phyloP scores from a whole-genome alignment of 2,888 invertebrate species.

The Alsophila aescularia region DNA sequence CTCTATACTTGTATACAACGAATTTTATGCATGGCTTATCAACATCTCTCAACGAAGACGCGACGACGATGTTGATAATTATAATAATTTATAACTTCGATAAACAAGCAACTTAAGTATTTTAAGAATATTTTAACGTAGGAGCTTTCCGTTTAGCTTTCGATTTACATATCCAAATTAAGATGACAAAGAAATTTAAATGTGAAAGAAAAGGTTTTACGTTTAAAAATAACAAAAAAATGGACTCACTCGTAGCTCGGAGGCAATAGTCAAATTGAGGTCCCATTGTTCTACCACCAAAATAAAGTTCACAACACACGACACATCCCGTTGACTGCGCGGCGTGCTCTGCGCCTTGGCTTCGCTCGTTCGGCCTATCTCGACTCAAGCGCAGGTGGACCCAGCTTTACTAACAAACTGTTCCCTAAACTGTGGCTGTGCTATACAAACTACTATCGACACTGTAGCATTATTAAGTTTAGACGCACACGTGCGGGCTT shows the following conservation, averaged over 20 bases:
- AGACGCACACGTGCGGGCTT: constrained; percentile 72
- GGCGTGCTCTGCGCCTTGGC: constrained; percentile 61
- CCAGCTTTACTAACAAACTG: constrained; percentile 21
- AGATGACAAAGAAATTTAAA: neutral
- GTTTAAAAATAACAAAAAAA: neutral
- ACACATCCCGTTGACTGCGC: constrained; percentile 77
- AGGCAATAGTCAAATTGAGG: constrained; percentile 81
- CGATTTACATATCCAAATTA: constrained; percentile 19
- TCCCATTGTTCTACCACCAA: constrained; percentile 63
- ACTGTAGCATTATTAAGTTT: constrained; percentile 42
- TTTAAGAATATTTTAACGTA: constrained; percentile 1
- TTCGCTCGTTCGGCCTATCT: constrained; percentile 45
- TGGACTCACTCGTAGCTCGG: constrained; percentile 77
- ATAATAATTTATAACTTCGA: constrained; percentile 12
- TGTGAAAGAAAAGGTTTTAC: neutral
- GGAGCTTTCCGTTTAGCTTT: constrained; percentile 8
- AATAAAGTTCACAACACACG: constrained; percentile 62
- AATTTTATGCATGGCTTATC: constrained; percentile 4
- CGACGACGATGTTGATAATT: too few relatives aligned
- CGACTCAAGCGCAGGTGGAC: constrained; percentile 71
- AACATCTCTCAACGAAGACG: constrained; percentile 3
- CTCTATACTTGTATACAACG: neutral
- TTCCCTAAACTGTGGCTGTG: constrained; percentile 35
- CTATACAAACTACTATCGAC: constrained; percentile 31
- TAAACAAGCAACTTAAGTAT: constrained; percentile 9